A percentile compares a stretch with the other conserved stretches of the same genome.
Conservation (phyloP, 1,140 invertebrate genomes). For the Pachypsylla venusta region DNA sequence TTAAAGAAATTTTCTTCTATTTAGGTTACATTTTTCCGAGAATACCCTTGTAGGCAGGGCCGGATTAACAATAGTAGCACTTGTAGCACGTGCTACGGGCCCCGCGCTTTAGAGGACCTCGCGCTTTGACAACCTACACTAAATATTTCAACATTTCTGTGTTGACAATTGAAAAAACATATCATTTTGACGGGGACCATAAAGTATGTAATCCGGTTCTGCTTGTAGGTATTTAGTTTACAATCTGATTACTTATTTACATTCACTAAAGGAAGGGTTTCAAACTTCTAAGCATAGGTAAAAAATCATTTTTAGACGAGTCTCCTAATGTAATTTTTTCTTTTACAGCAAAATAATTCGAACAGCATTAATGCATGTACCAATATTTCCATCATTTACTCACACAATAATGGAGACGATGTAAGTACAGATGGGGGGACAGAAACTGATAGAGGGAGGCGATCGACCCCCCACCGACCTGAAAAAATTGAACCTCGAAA, state of each 20-base stretch:
- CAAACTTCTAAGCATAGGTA: not conserved
- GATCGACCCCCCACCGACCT: no score
- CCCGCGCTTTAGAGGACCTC: no score
- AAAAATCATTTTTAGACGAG: not conserved
- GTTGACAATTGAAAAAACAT: no score
- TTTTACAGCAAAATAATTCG: not conserved
- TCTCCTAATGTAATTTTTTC: not conserved
- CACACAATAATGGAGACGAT: not conserved
- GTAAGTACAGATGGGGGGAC: not conserved
- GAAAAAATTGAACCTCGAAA: no score
- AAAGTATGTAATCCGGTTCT: not conserved
- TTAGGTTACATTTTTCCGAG: no score
- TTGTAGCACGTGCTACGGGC: no score
- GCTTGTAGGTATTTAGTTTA: not conserved
- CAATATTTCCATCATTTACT: not conserved
- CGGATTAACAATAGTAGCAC: no score
- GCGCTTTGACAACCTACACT: no score
- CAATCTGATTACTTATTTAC: not conserved
- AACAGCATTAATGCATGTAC: not conserved
- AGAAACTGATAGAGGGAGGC: not conserved
- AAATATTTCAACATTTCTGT: no score
- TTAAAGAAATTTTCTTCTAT: no score
- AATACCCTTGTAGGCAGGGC: no score
- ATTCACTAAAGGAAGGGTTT: not conserved
- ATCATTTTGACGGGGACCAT: not conserved